These are phyloP conservation scores for Oryzaephilus surinamensis DNA, from an alignment of 1,140 invertebrate genomes.

Conservation along the genomic window DNA sequence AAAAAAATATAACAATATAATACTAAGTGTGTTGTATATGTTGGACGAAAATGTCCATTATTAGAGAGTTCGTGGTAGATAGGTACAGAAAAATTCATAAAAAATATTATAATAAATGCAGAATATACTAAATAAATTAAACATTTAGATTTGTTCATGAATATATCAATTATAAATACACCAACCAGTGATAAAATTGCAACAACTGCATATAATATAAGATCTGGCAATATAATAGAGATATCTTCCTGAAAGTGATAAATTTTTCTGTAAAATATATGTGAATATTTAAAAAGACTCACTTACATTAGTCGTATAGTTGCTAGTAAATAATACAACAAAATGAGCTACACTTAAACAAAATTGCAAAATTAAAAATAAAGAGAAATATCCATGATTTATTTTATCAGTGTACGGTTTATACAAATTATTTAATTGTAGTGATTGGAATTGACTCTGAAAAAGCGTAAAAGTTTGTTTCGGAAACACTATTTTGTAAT, in stretches of 20 bases:
- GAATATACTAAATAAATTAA: conserved; percentile 33
- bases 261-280: conserved; percentile 1
- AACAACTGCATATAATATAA: conserved; percentile 37
- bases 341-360: conserved; percentile 52
- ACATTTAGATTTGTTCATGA: conserved; percentile 38
- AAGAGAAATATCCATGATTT: conserved; percentile 63
- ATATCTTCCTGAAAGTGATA: conserved; percentile 10
- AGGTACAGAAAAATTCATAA: conserved; percentile 44
- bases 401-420: conserved; percentile 61
- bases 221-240: conserved; percentile 31
- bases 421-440: conserved; percentile 62
- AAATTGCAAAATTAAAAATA: conserved; percentile 60
- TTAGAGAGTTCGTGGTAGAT: conserved; percentile 40
- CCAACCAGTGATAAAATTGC: conserved; percentile 29
- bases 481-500: conserved; percentile 1
- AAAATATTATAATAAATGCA: conserved; percentile 37
- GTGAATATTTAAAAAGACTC: not conserved
- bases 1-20: conserved; percentile 70
- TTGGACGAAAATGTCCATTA: conserved; percentile 42
- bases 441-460: conserved; percentile 47
- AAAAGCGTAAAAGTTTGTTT: conserved; percentile 12
- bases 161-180: conserved; percentile 31
- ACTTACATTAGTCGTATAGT: conserved; percentile 25
- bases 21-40: conserved; percentile 57
- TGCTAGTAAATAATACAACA: conserved; percentile 41